A percentile compares a stretch with the other conserved stretches of the same genome.
phyloP scores from a whole-genome alignment of 2,888 invertebrate species.

The Magallana nippona region DNA sequence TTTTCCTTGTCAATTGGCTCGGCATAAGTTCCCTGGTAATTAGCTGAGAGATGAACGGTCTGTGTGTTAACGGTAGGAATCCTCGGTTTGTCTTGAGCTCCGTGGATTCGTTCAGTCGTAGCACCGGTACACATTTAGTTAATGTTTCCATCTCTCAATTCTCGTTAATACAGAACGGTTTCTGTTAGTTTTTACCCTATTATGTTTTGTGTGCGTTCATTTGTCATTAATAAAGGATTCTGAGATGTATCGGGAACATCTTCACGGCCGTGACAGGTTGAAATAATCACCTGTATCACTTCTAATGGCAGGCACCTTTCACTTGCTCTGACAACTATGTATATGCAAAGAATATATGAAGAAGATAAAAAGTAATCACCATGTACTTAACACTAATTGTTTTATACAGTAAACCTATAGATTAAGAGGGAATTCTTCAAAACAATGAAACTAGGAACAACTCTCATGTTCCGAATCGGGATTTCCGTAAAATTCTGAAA shows the following conservation, averaged over 20 bases:
- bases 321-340: no score
- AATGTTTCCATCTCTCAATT: neutral
- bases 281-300: neutral
- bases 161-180: slow-evolving; percentile 3
- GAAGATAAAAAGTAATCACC: no score
- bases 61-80: neutral
- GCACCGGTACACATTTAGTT: neutral
- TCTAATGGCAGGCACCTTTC: neutral
- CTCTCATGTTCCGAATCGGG: no score
- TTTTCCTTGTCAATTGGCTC: slow-evolving; percentile 19
- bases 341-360: no score
- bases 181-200: neutral
- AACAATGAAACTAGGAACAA: no score
- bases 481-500: no score
- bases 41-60: neutral
- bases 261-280: no score
- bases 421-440: no score
- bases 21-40: neutral
- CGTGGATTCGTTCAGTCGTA: neutral
- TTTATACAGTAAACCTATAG: no score
- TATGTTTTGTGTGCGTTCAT: neutral
- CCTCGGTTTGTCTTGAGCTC: slow-evolving; percentile 2
- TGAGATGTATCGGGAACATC: neutral
- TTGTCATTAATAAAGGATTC: slow-evolving; percentile 4
- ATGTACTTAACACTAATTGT: no score